These are phyloP conservation scores for Eubasilissa regina DNA, from an alignment of 1,140 invertebrate genomes.

Conservation along the genomic window DNA sequence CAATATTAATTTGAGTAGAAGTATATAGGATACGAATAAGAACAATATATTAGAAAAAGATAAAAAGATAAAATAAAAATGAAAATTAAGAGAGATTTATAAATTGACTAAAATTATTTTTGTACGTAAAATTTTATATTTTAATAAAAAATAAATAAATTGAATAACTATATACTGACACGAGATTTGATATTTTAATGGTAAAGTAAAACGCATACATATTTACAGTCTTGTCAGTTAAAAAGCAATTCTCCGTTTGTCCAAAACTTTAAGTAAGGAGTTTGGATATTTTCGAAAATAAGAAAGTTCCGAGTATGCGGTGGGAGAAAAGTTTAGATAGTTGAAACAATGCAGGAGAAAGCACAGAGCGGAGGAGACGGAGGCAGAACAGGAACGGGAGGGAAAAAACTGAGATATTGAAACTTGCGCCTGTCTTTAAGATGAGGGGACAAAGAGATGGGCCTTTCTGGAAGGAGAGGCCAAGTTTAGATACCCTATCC, in stretches of 20 bases:
- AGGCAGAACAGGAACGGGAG: neutral
- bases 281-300: constrained; percentile 52
- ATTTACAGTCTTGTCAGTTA: constrained; percentile 12
- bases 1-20: too few species aligned
- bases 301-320: constrained; percentile 38
- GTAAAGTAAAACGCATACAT: neutral
- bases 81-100: too few species aligned
- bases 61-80: too few species aligned
- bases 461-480: constrained; percentile 49
- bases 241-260: constrained; percentile 46
- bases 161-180: too few species aligned
- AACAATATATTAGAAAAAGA: too few species aligned
- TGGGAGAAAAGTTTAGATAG: constrained; percentile 57
- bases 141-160: too few species aligned
- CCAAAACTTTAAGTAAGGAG: constrained; percentile 39
- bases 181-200: neutral
- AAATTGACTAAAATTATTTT: too few species aligned
- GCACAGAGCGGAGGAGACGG: neutral
- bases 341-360: constrained; percentile 54
- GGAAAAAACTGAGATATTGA: constrained; percentile 54
- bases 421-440: constrained; percentile 46
- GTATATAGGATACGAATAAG: too few species aligned
- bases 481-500: constrained; percentile 44
- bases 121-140: too few species aligned
- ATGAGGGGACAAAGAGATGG: constrained; percentile 53